Base-by-base conservation (phyloP, 2,797 vertebrate species). In the Sparidentex hasta region DNA sequence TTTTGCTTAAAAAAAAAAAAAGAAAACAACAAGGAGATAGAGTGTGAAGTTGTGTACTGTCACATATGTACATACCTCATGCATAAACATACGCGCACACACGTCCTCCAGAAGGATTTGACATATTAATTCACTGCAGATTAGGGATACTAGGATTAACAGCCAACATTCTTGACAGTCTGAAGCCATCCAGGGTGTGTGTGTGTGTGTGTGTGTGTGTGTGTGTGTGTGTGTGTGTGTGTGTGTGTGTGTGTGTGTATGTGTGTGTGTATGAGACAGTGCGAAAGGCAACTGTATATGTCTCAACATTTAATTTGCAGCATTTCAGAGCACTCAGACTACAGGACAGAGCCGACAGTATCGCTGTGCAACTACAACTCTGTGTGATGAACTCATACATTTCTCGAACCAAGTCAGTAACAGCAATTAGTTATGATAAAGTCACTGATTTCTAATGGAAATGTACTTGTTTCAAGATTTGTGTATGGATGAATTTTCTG, bases 71-170 rank as follows among this genome's bases (percentile, higher is more conserved):
- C n/a, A 66, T 17, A 38, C 6, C 17, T 54, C 44, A 46, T 27
- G 21, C 38, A 43, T 62, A 56, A 47, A 3, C 50, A 56, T 8
- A 14, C 29, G 54, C 0, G 16, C 51, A 63, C 29, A 78, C 3
- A 82, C 59, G 64, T 72, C 69, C 70, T 73, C 23, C 46, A 27
- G 33, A 18, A 18, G 25, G 72, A 77, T 81, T 65, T 80, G n/a
- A 85, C 48, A 51, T 20, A 71, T 38, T 69, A 80, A 87, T 86
- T 62, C 75, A 63, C 44, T 0, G 33, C 64, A 82, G 81, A 90
- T 84, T 75, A 84, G 48, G 8, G 50, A 71, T 80, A 85, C 50
- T 47, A 63, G 78, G 72, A 80, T 85, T 72, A 80, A 51, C 21
- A 70, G 61, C 11, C 71, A 27, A 73, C 51, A 74, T 80, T 21